These are phyloP conservation scores for Hemibagrus guttatus DNA, from an alignment of 2,797 vertebrate genomes.

Conservation along the genomic window DNA sequence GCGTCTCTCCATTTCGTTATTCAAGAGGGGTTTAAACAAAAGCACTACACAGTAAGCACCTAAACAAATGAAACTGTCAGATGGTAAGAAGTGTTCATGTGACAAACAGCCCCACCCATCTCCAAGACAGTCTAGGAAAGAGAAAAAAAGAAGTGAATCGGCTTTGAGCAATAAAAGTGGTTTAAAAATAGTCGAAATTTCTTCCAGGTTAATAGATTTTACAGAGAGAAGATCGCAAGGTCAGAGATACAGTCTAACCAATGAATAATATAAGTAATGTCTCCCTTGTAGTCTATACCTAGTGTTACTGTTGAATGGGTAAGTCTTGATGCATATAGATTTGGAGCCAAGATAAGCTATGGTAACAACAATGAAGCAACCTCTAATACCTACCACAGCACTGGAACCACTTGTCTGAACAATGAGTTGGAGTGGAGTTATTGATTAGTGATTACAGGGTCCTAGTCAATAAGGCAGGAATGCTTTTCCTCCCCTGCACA, in stretches of 20 bases:
- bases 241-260: conserved; percentile 46
- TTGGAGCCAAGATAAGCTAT: not conserved
- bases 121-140: conserved; percentile 66
- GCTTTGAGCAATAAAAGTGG: not conserved
- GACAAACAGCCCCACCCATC: conserved; percentile 64
- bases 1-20: conserved; percentile 59
- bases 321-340: conserved; percentile 40
- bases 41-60: conserved; percentile 53
- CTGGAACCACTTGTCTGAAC: conserved; percentile 30
- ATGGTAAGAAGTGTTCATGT: conserved; percentile 62
- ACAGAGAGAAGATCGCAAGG: conserved; percentile 42
- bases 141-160: conserved; percentile 34
- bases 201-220: not conserved
- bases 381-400: conserved; percentile 11
- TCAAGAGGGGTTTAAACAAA: conserved; percentile 62
- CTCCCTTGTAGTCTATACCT: not conserved
- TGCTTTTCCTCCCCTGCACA: conserved; percentile 10
- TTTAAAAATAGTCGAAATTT: not conserved
- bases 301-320: not conserved
- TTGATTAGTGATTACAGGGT: conserved; percentile 44
- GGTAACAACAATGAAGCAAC: not conserved
- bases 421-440: conserved; percentile 26
- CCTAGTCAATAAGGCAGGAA: conserved; percentile 34
- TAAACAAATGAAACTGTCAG: conserved; percentile 65
- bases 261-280: not conserved